Conservation (phyloP, 2,797 vertebrate genomes). For the Hoplostethus mediterraneus region DNA sequence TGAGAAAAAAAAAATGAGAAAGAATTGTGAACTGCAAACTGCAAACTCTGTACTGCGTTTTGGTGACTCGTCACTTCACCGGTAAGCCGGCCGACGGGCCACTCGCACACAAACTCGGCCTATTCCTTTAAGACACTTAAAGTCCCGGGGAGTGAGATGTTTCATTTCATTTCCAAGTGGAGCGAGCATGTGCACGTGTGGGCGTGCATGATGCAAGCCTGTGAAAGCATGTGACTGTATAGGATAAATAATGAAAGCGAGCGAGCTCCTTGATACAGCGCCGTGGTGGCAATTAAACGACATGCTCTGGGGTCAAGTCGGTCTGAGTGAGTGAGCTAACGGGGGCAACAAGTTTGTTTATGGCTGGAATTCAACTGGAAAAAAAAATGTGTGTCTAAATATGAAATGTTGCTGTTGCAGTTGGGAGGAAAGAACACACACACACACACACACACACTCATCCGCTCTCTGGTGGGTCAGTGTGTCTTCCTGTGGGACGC, state of each 20-base stretch:
- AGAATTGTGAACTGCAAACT: too few relatives aligned
- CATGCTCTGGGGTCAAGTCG: constrained; percentile 15
- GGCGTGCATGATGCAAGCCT: constrained; percentile 81
- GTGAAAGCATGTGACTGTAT: constrained; percentile 71
- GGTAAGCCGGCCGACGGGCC: background rate
- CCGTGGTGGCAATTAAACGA: constrained; percentile 38
- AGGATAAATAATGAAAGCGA: constrained; percentile 48
- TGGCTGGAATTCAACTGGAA: background rate
- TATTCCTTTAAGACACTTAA: constrained; percentile 50
- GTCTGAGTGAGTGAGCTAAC: constrained; percentile 16
- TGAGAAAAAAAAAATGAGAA: too few relatives aligned
- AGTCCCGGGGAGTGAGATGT: constrained; percentile 26
- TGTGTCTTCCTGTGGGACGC: constrained; percentile 62
- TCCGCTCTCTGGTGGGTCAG: constrained; percentile 24
- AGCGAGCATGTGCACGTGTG: constrained; percentile 60
- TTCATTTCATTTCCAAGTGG: constrained; percentile 47
- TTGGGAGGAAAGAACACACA: background rate
- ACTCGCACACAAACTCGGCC: constrained; percentile 31
- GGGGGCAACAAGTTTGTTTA: background rate
- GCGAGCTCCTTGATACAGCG: constrained; percentile 15
- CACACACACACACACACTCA: constrained; percentile 9
- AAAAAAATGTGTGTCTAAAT: background rate
- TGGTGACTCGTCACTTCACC: background rate
- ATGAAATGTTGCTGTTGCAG: background rate
- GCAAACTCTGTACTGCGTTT: background rate